These are phyloP conservation scores for Pandemis heparana DNA, from an alignment of 2,888 invertebrate genomes.

Conservation along the genomic window DNA sequence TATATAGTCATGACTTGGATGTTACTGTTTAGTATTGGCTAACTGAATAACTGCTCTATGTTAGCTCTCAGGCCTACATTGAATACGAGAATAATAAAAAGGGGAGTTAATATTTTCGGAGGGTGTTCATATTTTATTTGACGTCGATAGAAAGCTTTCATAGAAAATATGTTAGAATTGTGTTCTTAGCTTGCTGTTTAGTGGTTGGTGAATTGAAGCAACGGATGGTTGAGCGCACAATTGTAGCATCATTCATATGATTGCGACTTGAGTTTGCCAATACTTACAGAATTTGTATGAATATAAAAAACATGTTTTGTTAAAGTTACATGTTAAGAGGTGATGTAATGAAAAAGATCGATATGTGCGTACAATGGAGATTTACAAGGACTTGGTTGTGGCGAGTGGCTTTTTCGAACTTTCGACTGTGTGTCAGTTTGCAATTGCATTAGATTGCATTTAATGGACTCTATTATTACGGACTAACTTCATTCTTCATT, in stretches of 20 bases:
- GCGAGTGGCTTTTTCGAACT: constrained; percentile 11
- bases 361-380: constrained; percentile 21
- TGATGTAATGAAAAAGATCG: constrained; percentile 6
- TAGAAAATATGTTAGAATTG: no score
- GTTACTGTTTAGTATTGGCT: background rate
- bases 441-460: constrained; percentile 41
- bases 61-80: no score
- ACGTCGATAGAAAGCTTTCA: no score
- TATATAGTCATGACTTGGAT: background rate
- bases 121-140: no score
- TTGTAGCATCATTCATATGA: no score
- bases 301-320: background rate
- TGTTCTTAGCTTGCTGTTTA: background rate
- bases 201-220: background rate
- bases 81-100: no score
- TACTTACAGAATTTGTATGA: constrained; percentile 13
- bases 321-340: background rate
- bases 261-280: constrained; percentile 23
- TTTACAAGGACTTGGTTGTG: constrained; percentile 6
- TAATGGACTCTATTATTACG: constrained; percentile 38
- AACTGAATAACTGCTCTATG: background rate
- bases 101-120: no score
- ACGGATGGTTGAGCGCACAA: background rate
- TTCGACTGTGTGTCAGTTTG: constrained; percentile 24
- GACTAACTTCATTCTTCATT: constrained; percentile 41